Percentiles rank a stretch among this genome's conserved stretches.
Conservation (phyloP, 1,140 invertebrate species). For the Papilio dardanus region DNA sequence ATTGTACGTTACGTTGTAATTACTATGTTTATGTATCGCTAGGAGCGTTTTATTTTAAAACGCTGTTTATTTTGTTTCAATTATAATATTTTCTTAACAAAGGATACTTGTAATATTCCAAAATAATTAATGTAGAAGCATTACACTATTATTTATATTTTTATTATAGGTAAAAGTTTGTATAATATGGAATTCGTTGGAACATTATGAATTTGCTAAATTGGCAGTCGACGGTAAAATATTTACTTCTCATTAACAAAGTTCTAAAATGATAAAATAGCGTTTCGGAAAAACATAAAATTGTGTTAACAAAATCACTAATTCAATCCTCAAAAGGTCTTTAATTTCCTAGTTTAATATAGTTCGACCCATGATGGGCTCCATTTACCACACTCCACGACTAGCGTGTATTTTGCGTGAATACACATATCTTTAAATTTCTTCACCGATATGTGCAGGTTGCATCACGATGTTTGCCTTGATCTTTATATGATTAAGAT, state of each 20-base stretch:
- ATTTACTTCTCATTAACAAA: background rate
- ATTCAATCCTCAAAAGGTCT: too few species aligned
- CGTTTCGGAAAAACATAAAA: background rate
- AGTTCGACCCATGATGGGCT: too few species aligned
- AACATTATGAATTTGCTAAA: background rate
- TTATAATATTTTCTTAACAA: background rate
- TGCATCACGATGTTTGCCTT: too few species aligned
- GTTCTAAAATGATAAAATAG: background rate
- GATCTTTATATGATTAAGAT: conserved; percentile 49
- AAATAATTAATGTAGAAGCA: background rate
- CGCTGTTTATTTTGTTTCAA: background rate
- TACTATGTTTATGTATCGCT: conserved; percentile 30
- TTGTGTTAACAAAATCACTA: too few species aligned
- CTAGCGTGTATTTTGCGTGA: too few species aligned
- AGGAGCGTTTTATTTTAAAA: background rate
- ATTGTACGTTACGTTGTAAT: conserved; percentile 34
- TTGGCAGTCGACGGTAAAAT: background rate
- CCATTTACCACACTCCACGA: too few species aligned
- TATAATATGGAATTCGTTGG: too few species aligned
- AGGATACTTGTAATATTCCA: background rate
- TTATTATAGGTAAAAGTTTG: too few species aligned
- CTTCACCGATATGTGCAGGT: too few species aligned
- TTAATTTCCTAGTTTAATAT: too few species aligned
- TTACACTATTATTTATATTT: too few species aligned
- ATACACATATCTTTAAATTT: too few species aligned